Conservation (phyloP, 2,797 vertebrate genomes). For the Aplochiton taeniatus region DNA sequence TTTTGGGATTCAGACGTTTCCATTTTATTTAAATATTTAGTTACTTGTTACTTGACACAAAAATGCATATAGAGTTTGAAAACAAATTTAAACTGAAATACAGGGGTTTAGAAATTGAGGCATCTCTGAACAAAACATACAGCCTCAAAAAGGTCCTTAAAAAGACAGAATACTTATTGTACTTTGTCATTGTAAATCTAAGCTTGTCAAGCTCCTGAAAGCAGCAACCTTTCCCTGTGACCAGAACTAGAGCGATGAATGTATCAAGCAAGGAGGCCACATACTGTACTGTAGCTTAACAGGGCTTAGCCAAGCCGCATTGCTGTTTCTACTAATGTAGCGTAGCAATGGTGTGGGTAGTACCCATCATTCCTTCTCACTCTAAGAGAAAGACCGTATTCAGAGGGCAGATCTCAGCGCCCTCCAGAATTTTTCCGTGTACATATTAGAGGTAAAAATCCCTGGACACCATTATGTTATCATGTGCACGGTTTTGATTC, state of each 20-base stretch:
- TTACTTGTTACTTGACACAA: too few relatives aligned
- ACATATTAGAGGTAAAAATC: constrained; percentile 60
- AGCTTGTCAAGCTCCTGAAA: constrained; percentile 46
- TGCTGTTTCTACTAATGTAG: constrained; percentile 63
- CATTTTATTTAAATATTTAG: too few relatives aligned
- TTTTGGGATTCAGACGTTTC: background rate
- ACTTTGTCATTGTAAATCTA: constrained; percentile 29
- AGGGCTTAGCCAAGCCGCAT: constrained; percentile 62
- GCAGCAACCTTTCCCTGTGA: constrained; percentile 42
- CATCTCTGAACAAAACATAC: too few relatives aligned
- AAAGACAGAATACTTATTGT: too few relatives aligned
- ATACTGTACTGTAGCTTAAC: constrained; percentile 38
- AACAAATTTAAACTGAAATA: too few relatives aligned
- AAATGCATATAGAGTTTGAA: too few relatives aligned
- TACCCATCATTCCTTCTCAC: constrained; percentile 59
- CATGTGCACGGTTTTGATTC: constrained; percentile 47
- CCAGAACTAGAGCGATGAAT: constrained; percentile 28
- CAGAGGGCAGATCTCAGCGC: constrained; percentile 37
- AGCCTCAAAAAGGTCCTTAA: too few relatives aligned
- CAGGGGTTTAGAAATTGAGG: too few relatives aligned
- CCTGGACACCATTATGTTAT: constrained; percentile 41
- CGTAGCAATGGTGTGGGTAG: constrained; percentile 53
- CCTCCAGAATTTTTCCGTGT: constrained; percentile 35
- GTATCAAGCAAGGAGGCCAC: constrained; percentile 42
- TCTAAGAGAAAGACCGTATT: constrained; percentile 59